phyloP scores from a whole-genome alignment of 2,113 vertebrate species.

The Silurus asotus region DNA sequence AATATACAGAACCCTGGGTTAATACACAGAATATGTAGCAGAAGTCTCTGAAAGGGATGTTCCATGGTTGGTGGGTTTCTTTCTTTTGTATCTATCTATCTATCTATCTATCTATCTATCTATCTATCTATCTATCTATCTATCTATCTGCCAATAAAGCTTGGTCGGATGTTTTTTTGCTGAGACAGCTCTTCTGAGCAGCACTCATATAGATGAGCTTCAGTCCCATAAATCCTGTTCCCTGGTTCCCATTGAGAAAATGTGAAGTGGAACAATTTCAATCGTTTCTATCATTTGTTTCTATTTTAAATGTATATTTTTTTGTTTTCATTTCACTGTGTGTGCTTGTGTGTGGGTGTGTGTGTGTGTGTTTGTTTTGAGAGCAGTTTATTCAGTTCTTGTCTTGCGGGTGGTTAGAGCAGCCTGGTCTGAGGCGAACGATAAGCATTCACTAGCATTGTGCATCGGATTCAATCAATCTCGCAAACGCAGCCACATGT shows the following conservation, averaged over 20 bases:
- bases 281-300: not conserved
- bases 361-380: not conserved
- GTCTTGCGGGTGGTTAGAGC: not conserved
- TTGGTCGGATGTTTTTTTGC: conserved; percentile 38
- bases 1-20: not conserved
- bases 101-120: conserved; percentile 15
- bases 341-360: not conserved
- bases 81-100: not conserved
- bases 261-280: not conserved
- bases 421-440: conserved; percentile 37
- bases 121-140: conserved; percentile 1
- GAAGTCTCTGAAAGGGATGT: not conserved
- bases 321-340: not conserved
- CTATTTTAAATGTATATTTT: not conserved
- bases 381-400: conserved; percentile 6
- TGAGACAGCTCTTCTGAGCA: conserved; percentile 43
- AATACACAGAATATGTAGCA: not conserved
- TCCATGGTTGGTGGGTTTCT: not conserved
- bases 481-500: not conserved
- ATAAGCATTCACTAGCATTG: conserved; percentile 17
- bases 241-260: not conserved
- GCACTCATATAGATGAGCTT: conserved; percentile 19
- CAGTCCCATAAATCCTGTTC: conserved; percentile 7
- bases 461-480: conserved; percentile 11
- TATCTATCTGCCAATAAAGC: not conserved